Conservation (phyloP, 2,113 vertebrate genomes). For the Symphodus melops region DNA sequence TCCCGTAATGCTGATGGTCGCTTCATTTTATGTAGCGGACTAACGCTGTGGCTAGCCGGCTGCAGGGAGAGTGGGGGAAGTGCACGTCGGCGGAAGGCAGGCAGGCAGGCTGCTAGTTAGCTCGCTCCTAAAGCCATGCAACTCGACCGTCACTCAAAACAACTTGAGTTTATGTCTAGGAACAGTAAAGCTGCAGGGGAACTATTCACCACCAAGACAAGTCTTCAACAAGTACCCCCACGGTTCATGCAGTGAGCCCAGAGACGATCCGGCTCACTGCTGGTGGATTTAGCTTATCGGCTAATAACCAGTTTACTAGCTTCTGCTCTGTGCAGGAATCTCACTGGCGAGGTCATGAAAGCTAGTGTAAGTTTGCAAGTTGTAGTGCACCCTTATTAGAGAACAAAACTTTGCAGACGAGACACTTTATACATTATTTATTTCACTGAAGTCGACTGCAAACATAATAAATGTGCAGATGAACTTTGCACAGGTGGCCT, state of each 20-base stretch:
- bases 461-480: slow-evolving; percentile 39
- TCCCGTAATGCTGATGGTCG: slow-evolving; percentile 77
- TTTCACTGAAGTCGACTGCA: slow-evolving; percentile 12
- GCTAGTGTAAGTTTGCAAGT: slow-evolving; percentile 59
- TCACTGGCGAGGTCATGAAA: slow-evolving; percentile 55
- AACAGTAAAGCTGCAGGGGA: slow-evolving; percentile 15
- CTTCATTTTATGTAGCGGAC: slow-evolving; percentile 83
- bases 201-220: slow-evolving; percentile 15
- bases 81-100: slow-evolving; percentile 77
- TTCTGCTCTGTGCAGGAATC: slow-evolving; percentile 64
- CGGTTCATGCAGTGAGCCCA: slow-evolving; percentile 14
- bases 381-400: slow-evolving; percentile 34
- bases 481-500: slow-evolving; percentile 62
- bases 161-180: slow-evolving; percentile 38
- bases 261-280: slow-evolving; percentile 9
- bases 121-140: slow-evolving; percentile 61
- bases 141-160: slow-evolving; percentile 38
- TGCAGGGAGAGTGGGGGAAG: slow-evolving; percentile 82
- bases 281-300: slow-evolving; percentile 39
- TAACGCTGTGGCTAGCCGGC: slow-evolving; percentile 79
- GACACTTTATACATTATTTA: not conserved
- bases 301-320: slow-evolving; percentile 50
- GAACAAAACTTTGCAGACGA: slow-evolving; percentile 32
- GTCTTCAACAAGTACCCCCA: slow-evolving; percentile 7
- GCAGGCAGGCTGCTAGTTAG: slow-evolving; percentile 69